Evolutionary conservation across 2,797 vertebrate species (phyloP).

Genomic region (Darevskia nairensis): DNA sequence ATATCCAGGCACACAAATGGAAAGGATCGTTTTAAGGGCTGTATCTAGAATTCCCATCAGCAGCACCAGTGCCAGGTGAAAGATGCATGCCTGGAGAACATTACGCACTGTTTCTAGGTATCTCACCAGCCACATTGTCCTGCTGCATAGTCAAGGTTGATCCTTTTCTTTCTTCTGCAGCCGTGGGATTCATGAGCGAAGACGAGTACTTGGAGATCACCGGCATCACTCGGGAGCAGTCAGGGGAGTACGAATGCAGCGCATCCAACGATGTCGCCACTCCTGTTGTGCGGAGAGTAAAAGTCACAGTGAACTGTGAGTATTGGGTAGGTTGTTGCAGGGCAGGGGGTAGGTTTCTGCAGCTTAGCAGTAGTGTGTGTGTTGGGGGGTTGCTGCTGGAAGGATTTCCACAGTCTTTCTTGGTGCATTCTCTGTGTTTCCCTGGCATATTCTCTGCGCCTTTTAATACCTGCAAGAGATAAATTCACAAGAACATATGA

Average conservation of each 20-base stretch:
- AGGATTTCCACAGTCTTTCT: background rate
- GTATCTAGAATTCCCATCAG: constrained; percentile 5
- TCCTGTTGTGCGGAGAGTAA: constrained; percentile 90
- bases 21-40: background rate
- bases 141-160: background rate
- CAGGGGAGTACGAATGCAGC: constrained; percentile 94
- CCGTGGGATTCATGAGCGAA: constrained; percentile 89
- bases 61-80: background rate
- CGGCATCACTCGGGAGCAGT: constrained; percentile 93
- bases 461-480: background rate
- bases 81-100: background rate
- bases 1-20: constrained; percentile 7
- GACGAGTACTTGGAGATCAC: constrained; percentile 94
- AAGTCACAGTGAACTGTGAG: constrained; percentile 98
- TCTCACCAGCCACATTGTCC: background rate
- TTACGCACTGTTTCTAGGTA: background rate
- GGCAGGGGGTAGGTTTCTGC: background rate
- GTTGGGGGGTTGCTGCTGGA: no score
- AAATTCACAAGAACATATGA: background rate
- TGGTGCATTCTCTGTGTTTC: background rate
- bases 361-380: background rate
- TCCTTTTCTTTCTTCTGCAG: constrained; percentile 65
- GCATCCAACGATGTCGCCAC: constrained; percentile 92
- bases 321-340: background rate
- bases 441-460: background rate